Percentiles rank a stretch among this genome's conserved stretches.
Evolutionary conservation across 92 coral and sea anemone genomes (phyloP).

Genomic region (Epizoanthus stellaris): DNA sequence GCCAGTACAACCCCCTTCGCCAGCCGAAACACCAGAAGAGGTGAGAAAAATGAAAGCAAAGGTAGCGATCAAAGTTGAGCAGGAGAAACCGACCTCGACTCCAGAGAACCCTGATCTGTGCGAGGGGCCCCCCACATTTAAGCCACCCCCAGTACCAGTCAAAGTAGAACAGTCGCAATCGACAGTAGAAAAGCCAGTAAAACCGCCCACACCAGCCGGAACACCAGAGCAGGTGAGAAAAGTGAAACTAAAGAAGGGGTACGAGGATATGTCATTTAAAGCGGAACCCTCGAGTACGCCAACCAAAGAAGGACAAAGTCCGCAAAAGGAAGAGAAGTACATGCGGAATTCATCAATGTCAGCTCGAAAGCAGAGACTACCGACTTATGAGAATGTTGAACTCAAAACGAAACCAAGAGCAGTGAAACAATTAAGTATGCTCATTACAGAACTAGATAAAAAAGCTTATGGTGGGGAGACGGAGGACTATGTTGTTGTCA

Average conservation of each 20-base stretch:
- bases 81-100: background rate
- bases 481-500: constrained; percentile 7
- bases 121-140: constrained; percentile 43
- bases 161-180: constrained; percentile 16
- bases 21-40: constrained; percentile 3
- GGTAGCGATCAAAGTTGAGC: background rate
- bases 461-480: background rate
- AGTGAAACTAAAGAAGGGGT: constrained; percentile 38
- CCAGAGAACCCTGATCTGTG: constrained; percentile 23
- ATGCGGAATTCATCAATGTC: constrained; percentile 33
- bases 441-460: constrained; percentile 28
- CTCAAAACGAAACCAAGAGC: constrained; percentile 34
- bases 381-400: constrained; percentile 75
- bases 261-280: constrained; percentile 25
- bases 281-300: constrained; percentile 20
- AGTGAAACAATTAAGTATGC: constrained; percentile 32
- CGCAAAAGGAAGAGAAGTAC: constrained; percentile 27
- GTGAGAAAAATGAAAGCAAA: constrained; percentile 17
- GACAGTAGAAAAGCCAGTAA: constrained; percentile 9
- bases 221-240: constrained; percentile 33
- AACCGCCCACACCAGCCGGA: constrained; percentile 37
- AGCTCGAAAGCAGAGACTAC: constrained; percentile 41
- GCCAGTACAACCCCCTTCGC: background rate
- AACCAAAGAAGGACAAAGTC: constrained; percentile 16
- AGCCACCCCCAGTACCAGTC: constrained; percentile 52